Evolutionary conservation across 2,113 vertebrate species (phyloP), one percentile per base, ranked within the genome.

Genomic region (Recurvirostra avosetta): DNA sequence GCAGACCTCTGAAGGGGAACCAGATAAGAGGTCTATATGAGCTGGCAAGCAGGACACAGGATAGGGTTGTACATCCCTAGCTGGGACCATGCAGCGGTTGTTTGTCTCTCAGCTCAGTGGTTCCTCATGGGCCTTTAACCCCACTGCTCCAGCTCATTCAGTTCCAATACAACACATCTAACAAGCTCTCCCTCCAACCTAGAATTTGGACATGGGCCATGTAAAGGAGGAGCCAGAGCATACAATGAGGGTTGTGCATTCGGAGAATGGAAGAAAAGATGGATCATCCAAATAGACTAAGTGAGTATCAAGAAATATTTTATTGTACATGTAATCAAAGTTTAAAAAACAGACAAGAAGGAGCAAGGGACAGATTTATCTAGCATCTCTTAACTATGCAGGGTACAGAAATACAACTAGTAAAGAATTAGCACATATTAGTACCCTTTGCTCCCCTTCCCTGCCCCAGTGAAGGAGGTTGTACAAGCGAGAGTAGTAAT

Each of bases 231-330:
- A 65, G n/a, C 34, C 36, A 78, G 29, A 85, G 56, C 26, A 67
- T 5, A 43, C 38, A 76, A 22, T 2, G 5, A 2, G 11, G 6
- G 17, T 10, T 50, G 25, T 41, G 52, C 30, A 13, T 63, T 91
- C 67, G 50, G 21, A 27, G 55, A 74, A 50, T n/a, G 53, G 49
- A 80, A 88, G n/a, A 89, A 94, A 82, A 85, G 30, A 96, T 29
- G 68, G 76, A 55, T 90, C 43, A 63, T 30, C 66, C 95, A 80
- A 85, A 92, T 63, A 74, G 49, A 89, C 77, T 90, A 63, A 84
- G 61, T 93, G 96, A 98, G 91, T 98, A 98, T 96, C 97, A 97
- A 98, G 95, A 97, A 97, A 88, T 96, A 98, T 88, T 98, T 98
- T 98, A 98, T 98, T 98, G 72, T 98, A 97, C 41, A 79, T 90